phyloP scores from a whole-genome alignment of 2,888 invertebrate genomes.

The Anaspis maculata region DNA sequence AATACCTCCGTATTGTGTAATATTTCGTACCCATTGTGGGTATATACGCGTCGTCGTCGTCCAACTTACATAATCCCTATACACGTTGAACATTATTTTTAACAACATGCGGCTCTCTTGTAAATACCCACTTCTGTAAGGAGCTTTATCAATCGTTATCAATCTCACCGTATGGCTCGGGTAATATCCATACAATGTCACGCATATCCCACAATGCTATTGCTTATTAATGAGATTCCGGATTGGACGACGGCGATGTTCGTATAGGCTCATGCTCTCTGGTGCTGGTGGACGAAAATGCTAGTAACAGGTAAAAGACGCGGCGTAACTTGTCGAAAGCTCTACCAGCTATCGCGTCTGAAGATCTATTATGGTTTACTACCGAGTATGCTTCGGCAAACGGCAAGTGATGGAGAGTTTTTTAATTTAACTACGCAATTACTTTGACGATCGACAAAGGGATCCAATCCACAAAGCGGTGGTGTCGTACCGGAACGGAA shows the following conservation, averaged over 20 bases:
- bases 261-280: no score
- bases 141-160: conserved; percentile 34
- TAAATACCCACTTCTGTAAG: conserved; percentile 22
- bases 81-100: no score
- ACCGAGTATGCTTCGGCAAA: conserved; percentile 6
- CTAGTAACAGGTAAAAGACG: conserved; percentile 25
- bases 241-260: conserved; percentile 25
- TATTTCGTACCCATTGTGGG: no score
- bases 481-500: no score
- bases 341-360: conserved; percentile 15
- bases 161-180: conserved; percentile 31
- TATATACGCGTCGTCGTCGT: no score
- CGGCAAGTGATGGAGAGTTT: no score
- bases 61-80: no score
- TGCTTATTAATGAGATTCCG: conserved; percentile 40
- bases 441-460: no score
- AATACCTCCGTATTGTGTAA: no score
- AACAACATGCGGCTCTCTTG: conserved; percentile 12
- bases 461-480: no score
- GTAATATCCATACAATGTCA: conserved; percentile 43
- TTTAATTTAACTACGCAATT: no score
- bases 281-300: conserved; percentile 24
- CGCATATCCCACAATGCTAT: conserved; percentile 39
- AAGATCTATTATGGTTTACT: conserved; percentile 11
- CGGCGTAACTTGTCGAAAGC: conserved; percentile 21